Evolutionary conservation across 1,140 invertebrate species (phyloP).

Genomic region (Brachionus rubens): DNA sequence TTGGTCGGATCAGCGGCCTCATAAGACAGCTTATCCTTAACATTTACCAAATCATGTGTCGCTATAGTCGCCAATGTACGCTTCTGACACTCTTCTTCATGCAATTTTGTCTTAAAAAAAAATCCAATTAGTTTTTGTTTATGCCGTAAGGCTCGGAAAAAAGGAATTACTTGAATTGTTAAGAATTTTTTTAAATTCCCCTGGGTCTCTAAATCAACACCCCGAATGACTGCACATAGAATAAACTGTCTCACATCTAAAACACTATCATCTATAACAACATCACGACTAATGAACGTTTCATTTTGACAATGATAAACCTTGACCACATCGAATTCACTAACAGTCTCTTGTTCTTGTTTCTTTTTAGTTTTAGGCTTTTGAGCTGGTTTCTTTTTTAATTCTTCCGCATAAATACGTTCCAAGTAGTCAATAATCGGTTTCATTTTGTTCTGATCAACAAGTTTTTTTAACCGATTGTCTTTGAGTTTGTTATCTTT

Average conservation of each 20-base stretch:
- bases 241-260: slow-evolving; percentile 68
- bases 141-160: no score
- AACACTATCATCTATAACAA: neutral
- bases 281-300: neutral
- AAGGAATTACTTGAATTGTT: slow-evolving; percentile 66
- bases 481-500: slow-evolving; percentile 46
- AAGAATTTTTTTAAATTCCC: slow-evolving; percentile 73
- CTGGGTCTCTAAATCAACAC: slow-evolving; percentile 66
- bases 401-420: slow-evolving; percentile 48
- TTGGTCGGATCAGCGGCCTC: slow-evolving; percentile 66
- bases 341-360: slow-evolving; percentile 49
- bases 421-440: slow-evolving; percentile 54
- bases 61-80: slow-evolving; percentile 74
- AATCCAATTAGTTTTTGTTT: slow-evolving; percentile 1
- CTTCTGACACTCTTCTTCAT: slow-evolving; percentile 74
- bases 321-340: slow-evolving; percentile 52
- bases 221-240: slow-evolving; percentile 69
- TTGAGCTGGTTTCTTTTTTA: slow-evolving; percentile 55
- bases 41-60: slow-evolving; percentile 72
- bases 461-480: slow-evolving; percentile 47
- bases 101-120: slow-evolving; percentile 67
- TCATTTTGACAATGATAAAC: slow-evolving; percentile 65
- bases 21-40: slow-evolving; percentile 68
- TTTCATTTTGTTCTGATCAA: slow-evolving; percentile 56
- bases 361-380: slow-evolving; percentile 50